Percentiles rank a stretch among this genome's conserved stretches.
Evolutionary conservation across 2,797 vertebrate genomes (phyloP).

Genomic region (Lateolabrax maculatus): DNA sequence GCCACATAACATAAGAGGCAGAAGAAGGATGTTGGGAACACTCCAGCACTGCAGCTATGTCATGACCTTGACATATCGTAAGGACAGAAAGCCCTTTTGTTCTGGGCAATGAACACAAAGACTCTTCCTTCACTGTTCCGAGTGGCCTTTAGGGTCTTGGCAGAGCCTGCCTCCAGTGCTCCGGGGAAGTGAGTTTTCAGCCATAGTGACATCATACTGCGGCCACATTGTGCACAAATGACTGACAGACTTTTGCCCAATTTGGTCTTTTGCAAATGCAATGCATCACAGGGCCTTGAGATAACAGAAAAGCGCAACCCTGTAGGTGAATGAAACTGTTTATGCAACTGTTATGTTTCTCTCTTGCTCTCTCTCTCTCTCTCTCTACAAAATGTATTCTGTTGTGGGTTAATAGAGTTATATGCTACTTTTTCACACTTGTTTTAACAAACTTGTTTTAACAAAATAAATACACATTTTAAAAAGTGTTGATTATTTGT

Average conservation of each 20-base stretch:
- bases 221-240: conserved; percentile 53
- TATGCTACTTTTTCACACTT: background rate
- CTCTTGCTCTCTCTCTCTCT: background rate
- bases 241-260: conserved; percentile 54
- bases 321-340: background rate
- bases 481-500: background rate
- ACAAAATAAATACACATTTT: background rate
- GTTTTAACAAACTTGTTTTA: background rate
- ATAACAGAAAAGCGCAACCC: background rate
- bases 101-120: conserved; percentile 57
- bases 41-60: conserved; percentile 58
- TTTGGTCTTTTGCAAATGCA: conserved; percentile 19
- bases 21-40: conserved; percentile 45
- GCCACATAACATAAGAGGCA: conserved; percentile 54
- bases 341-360: background rate
- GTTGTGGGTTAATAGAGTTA: no score
- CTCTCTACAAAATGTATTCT: background rate
- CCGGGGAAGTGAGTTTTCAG: conserved; percentile 59
- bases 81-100: conserved; percentile 59
- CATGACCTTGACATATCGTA: conserved; percentile 59
- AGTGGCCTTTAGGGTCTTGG: conserved; percentile 52
- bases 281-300: background rate
- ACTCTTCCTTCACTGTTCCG: conserved; percentile 38
- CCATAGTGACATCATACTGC: conserved; percentile 54
- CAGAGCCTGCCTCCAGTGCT: conserved; percentile 57